Evolutionary conservation across 2,888 invertebrate species (phyloP), one percentile per base, ranked within the genome.

Genomic region (Maniola hyperantus): DNA sequence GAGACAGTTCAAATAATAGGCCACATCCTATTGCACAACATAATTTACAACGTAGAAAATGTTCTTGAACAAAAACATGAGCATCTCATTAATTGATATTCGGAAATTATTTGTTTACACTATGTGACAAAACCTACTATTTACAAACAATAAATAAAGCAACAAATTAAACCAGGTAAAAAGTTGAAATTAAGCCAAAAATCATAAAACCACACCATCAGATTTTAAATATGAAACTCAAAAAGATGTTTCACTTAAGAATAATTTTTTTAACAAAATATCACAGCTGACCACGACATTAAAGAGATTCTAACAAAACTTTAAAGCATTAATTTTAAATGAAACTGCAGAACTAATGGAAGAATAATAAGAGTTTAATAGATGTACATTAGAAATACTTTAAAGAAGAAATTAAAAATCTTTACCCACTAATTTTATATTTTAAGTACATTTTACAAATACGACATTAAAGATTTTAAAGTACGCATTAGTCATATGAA

Each of bases 181-280:
- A 83, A 80, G 77, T 71, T 73, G 79, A 79, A 79, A 51, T 65
- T 34, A 71, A 66, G 20, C 44, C 51, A 50, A 70, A 60, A 83
- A 76, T 77, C 76, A 73, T 79, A 75, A 79, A 84, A 80, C 78
- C 78, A 81, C 79, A 81, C 78, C 44, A 70, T 72, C 72, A 78
- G 74, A 78, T 82, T 79, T 79, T 79, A 82, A 77, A 76, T 75
- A 64, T 63, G 57, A 79, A 85, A 85, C 78, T 77, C 77, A 83
- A 82, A 83, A 82, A 80, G 81, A 76, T 84, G 83, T 81, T 83
- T 79, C 81, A 83, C 87, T 85, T 89, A 90, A 82, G 83, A 88
- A 89, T 87, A 85, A 89, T 89, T 87, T 89, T 87, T 90, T 91
- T 89, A 92, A 92, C 90, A 89, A 90, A 92, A 91, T 92, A 92